phyloP scores from a whole-genome alignment of 2,113 vertebrate genomes.

The Crypturellus undulatus region DNA sequence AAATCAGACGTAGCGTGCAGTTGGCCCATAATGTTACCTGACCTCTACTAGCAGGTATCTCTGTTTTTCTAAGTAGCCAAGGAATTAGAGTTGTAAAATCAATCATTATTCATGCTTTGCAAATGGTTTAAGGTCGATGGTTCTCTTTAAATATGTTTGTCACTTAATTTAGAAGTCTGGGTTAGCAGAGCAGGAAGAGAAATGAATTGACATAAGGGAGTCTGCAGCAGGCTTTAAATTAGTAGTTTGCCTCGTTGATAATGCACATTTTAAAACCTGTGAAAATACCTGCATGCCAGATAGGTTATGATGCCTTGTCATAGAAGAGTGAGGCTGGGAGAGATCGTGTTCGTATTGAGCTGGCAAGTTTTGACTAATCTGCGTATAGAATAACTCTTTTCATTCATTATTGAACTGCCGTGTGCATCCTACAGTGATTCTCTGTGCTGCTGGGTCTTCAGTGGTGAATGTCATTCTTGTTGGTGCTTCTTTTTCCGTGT shows the following conservation, averaged over 20 bases:
- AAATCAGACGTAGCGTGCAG: conserved; percentile 12
- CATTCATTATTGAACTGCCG: not conserved
- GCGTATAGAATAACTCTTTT: not conserved
- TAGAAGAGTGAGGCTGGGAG: not conserved
- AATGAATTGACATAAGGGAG: conserved; percentile 19
- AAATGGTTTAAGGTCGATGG: not conserved
- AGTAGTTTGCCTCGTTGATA: conserved; percentile 25
- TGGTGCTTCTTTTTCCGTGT: not conserved
- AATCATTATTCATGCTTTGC: conserved; percentile 24
- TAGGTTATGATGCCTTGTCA: conserved; percentile 19
- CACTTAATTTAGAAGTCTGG: conserved; percentile 24
- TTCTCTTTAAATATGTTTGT: not conserved
- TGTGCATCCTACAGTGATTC: not conserved
- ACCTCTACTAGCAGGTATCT: not conserved
- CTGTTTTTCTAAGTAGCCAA: not conserved
- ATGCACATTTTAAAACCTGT: conserved; percentile 13
- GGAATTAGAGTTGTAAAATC: conserved; percentile 25
- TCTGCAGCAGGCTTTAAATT: conserved; percentile 20
- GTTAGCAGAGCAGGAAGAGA: conserved; percentile 8
- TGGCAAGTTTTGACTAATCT: not conserved
- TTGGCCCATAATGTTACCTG: conserved; percentile 21
- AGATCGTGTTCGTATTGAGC: not conserved
- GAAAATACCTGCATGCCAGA: conserved; percentile 35
- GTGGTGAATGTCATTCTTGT: not conserved
- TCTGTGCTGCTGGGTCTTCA: not conserved